Evolutionary conservation across 2,113 vertebrate species (phyloP), one percentile per base, ranked within the genome.

Genomic region (Anoura caudifer): DNA sequence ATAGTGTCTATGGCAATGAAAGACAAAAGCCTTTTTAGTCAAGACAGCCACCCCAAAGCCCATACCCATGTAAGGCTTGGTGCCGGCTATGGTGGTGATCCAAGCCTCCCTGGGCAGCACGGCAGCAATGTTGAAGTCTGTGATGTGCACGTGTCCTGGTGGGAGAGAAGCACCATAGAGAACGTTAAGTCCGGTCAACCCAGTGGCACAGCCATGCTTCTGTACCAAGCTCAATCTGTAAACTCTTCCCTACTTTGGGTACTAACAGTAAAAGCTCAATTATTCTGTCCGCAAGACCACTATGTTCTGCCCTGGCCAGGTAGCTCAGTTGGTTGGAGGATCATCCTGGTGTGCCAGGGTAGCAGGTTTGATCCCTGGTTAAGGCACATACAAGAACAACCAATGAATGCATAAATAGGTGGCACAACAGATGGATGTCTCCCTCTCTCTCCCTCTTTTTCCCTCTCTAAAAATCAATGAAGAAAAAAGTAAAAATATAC

Each of bases 51-150:
- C 24, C 33, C 0, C 7, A 3, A 10, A 52, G 45, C 38, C 43
- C 98, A 96, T 98, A 99, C 99, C 99, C 99, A 99, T 99, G 76
- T 99, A 99, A 0, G 99, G 99, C 97, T 99, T 99, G 28, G 99
- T 99, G 96, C 99, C 99, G 13, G 99, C 99, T 0, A 99, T 98
- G 3, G 99, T 99, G 41, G 99, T 99, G 83, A 99, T 98, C 41
- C 98, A 98, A 5, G 98, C 98, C 94, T 99, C 99, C 2, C 99
- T 98, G 16, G 99, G 99, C 75, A 99, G 98, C 76, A 98, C 97
- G 0, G 99, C 99, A 31, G 99, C 99, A 0, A 99, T 99, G 94
- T 99, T 99, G 98, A 99, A 99, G 96, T 99, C 99, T 0, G 99
- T 99, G 94, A 99, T 98, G 96, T 99, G 99, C 95, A 99, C 99